Evolutionary conservation across 2,113 vertebrate genomes (phyloP).

Genomic region (Pungitius pungitius): DNA sequence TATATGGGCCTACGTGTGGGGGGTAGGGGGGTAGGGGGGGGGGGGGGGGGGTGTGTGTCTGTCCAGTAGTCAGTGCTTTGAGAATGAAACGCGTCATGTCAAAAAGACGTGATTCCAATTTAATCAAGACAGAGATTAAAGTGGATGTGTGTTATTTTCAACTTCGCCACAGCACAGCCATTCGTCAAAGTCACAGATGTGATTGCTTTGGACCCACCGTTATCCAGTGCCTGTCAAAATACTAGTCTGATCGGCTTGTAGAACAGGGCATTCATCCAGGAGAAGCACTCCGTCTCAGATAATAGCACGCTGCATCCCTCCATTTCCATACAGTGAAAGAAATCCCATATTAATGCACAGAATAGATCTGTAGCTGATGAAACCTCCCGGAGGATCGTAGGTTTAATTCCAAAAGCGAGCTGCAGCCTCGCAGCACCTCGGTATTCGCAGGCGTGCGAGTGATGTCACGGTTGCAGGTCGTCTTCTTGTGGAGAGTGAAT

Average conservation of each 20-base stretch:
- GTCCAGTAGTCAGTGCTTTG: constrained; percentile 85
- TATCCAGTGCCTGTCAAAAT: constrained; percentile 98
- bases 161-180: constrained; percentile 93
- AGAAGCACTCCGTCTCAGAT: constrained; percentile 61
- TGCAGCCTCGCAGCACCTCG: constrained; percentile 2
- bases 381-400: constrained; percentile 49
- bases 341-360: constrained; percentile 58
- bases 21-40: too few species aligned
- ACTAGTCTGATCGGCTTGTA: constrained; percentile 86
- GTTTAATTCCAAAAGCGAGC: constrained; percentile 49
- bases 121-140: constrained; percentile 99
- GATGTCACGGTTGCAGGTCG: not conserved
- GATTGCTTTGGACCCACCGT: constrained; percentile 99
- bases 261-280: constrained; percentile 86
- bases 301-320: constrained; percentile 59
- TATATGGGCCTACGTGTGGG: constrained; percentile 74
- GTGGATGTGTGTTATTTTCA: constrained; percentile 99
- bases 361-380: constrained; percentile 55
- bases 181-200: constrained; percentile 99
- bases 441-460: constrained; percentile 7
- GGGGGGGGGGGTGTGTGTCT: not conserved
- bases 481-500: constrained; percentile 1
- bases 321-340: constrained; percentile 64
- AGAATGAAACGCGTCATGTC: constrained; percentile 94
- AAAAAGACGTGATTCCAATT: constrained; percentile 95